phyloP scores from a whole-genome alignment of 2,797 vertebrate genomes.

The Bryconaethiops microstoma region DNA sequence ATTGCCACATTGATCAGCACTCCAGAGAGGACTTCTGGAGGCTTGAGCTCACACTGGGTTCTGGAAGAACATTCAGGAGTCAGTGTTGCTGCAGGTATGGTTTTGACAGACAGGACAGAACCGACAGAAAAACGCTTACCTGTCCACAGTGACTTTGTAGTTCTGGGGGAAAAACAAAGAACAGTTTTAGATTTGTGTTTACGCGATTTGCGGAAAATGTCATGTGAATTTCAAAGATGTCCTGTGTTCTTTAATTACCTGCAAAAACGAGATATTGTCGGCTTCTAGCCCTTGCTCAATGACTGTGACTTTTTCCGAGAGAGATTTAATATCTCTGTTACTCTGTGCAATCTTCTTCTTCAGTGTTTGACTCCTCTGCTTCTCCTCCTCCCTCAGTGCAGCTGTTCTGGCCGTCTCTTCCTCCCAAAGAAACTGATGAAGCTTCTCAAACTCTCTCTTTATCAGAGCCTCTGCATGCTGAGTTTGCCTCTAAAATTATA shows the following conservation, averaged over 20 bases:
- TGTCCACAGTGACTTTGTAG: conserved; percentile 23
- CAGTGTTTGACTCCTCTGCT: conserved; percentile 30
- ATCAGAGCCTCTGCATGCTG: conserved; percentile 38
- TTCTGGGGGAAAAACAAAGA: conserved; percentile 29
- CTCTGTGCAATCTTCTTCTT: conserved; percentile 17
- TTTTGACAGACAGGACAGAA: neutral
- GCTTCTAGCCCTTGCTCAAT: conserved; percentile 21
- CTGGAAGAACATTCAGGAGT: conserved; percentile 35
- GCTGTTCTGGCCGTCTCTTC: conserved; percentile 32
- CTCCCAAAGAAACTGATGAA: conserved; percentile 46
- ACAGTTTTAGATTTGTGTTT: neutral
- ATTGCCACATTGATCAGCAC: conserved; percentile 43
- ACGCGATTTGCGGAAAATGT: no score
- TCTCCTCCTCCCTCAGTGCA: conserved; percentile 47
- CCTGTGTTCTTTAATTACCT: conserved; percentile 20
- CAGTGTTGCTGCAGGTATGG: neutral
- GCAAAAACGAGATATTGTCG: conserved; percentile 38
- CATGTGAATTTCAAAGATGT: neutral
- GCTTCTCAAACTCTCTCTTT: conserved; percentile 38
- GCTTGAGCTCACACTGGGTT: neutral
- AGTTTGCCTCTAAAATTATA: conserved; percentile 29
- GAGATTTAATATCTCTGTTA: conserved; percentile 23
- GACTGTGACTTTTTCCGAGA: conserved; percentile 15
- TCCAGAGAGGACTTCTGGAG: conserved; percentile 25
- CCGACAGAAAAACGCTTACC: conserved; percentile 3